These are phyloP conservation scores for Electrona antarctica DNA, from an alignment of 2,113 vertebrate species.

Conservation along the genomic window DNA sequence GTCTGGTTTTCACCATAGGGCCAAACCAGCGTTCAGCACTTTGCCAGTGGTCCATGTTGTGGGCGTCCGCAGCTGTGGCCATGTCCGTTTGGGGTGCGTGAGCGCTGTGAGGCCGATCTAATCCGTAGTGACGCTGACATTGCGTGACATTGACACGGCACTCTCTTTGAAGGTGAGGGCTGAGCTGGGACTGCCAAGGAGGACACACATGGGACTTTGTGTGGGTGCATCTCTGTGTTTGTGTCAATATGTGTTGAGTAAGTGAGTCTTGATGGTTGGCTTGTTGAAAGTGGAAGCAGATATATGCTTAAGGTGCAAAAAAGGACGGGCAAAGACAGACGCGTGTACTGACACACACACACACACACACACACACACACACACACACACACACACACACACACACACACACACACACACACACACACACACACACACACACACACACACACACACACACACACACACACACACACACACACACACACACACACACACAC, in stretches of 20 bases:
- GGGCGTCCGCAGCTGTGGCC: not conserved
- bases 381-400: not conserved
- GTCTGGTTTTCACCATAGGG: no score
- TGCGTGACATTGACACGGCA: conserved; percentile 39
- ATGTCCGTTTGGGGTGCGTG: conserved; percentile 10
- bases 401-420: not conserved
- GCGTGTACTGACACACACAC: not conserved
- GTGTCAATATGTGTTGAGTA: not conserved
- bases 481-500: not conserved
- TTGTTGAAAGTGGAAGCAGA: conserved; percentile 20
- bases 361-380: not conserved
- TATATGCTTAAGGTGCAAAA: conserved; percentile 42
- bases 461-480: not conserved
- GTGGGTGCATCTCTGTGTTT: not conserved
- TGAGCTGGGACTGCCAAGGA: not conserved
- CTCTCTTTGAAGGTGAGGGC: conserved; percentile 40
- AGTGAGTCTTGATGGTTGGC: not conserved
- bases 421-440: not conserved
- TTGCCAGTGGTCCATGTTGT: not conserved
- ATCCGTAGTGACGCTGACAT: conserved; percentile 42
- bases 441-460: not conserved
- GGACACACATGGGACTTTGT: conserved; percentile 6
- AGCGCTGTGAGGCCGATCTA: conserved; percentile 9
- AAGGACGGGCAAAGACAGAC: not conserved
- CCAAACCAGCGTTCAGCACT: no score